Percentiles rank a stretch among this genome's conserved stretches.
These are phyloP conservation scores for Centropyge bicolor DNA, from an alignment of 2,797 vertebrate species.

Conservation along the genomic window DNA sequence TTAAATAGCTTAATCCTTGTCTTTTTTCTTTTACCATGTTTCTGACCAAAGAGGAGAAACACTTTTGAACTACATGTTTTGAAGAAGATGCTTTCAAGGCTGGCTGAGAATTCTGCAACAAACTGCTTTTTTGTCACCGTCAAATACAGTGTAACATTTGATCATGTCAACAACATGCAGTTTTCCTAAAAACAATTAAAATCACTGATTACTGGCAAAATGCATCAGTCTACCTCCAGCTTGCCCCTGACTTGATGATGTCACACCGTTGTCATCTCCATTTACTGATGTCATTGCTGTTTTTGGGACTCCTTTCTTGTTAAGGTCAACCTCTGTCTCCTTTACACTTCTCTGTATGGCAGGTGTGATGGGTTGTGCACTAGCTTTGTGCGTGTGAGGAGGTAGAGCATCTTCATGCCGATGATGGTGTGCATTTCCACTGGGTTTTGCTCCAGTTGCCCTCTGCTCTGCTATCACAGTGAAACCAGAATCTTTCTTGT, in stretches of 20 bases:
- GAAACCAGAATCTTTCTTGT: slow-evolving; percentile 37
- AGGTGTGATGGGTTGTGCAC: background rate
- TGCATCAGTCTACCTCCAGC: slow-evolving; percentile 28
- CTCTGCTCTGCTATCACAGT: slow-evolving; percentile 64
- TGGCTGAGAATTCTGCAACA: background rate
- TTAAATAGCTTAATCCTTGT: background rate
- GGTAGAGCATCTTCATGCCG: background rate
- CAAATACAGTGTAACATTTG: background rate
- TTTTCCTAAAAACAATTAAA: background rate
- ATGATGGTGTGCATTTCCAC: background rate
- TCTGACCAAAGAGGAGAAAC: background rate
- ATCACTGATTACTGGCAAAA: background rate
- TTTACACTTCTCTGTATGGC: background rate
- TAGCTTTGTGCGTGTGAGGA: background rate
- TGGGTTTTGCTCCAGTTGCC: slow-evolving; percentile 11
- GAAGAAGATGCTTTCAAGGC: background rate
- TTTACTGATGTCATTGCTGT: slow-evolving; percentile 3
- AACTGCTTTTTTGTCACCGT: background rate
- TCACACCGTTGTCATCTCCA: background rate
- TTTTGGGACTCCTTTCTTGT: background rate
- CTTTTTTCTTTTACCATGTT: background rate
- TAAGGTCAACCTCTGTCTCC: background rate
- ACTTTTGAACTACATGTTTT: background rate
- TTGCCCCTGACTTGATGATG: slow-evolving; percentile 20
- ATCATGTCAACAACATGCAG: background rate